These are phyloP conservation scores for Sericinus montela DNA, from an alignment of 2,888 invertebrate genomes.

Conservation along the genomic window DNA sequence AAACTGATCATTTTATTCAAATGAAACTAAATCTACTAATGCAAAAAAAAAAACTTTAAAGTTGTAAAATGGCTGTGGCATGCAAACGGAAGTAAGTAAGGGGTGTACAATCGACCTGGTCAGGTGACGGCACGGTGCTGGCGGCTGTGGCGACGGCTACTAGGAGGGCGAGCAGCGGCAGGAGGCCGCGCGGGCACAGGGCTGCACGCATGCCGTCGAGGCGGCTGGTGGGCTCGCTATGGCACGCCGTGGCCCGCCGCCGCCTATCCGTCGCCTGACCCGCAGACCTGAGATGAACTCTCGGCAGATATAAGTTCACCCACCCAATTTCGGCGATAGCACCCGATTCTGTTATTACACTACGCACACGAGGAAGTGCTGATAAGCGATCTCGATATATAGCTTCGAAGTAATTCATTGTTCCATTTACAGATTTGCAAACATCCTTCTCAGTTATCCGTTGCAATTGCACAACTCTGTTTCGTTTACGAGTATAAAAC, in stretches of 20 bases:
- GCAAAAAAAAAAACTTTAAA: too few relatives aligned
- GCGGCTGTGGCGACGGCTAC: conserved; percentile 13
- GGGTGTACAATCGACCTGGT: not conserved
- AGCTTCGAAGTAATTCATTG: conserved; percentile 19
- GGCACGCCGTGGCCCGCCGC: conserved; percentile 33
- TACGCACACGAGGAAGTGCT: conserved; percentile 46
- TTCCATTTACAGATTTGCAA: conserved; percentile 11
- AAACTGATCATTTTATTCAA: too few relatives aligned
- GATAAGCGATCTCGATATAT: conserved; percentile 28
- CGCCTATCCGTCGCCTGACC: conserved; percentile 62
- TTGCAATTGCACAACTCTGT: not conserved
- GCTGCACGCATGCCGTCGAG: conserved; percentile 56
- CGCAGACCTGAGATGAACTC: conserved; percentile 62
- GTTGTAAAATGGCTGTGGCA: not conserved
- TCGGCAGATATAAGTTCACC: conserved; percentile 68
- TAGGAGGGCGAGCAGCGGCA: conserved; percentile 11
- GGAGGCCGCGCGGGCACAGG: conserved; percentile 20
- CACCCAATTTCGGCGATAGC: conserved; percentile 72
- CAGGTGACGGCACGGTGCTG: not conserved
- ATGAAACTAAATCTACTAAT: too few relatives aligned
- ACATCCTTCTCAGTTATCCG: not conserved
- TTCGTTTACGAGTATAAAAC: too few relatives aligned
- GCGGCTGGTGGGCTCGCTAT: conserved; percentile 49
- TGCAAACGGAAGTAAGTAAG: not conserved
- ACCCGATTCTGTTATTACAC: conserved; percentile 40